Evolutionary conservation across 1,140 invertebrate species (phyloP), one percentile per base, ranked within the genome.

Genomic region (Chironomus striatipennis): DNA sequence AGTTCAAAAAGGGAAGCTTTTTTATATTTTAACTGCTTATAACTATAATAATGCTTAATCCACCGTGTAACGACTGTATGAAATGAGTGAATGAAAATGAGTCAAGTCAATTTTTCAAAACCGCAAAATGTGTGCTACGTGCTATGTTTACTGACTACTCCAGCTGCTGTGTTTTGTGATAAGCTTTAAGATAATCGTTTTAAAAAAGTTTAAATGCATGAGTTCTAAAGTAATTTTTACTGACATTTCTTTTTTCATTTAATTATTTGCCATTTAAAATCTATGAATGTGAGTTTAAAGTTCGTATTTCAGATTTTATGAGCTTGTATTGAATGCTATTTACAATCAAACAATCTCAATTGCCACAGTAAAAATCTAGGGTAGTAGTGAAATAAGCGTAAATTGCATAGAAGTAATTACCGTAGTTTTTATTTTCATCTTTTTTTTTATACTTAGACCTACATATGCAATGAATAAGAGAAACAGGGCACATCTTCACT

Each of bases 11-110:
- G 65, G 18, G 65, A 9, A 6, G 10, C n/a, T 57, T 57, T 57
- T n/a, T 70, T 20, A 10, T 17, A 4, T 70, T 70, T 70, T 70
- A 70, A 21, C 65, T 20, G 65, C 65, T 70, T 70, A 20, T 21
- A 18, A 70, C 65, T 70, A 70, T 70, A 70, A 70, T 70, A 70
- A 70, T 70, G 65, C 18, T 70, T 70, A 70, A 70, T 70, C 65
- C 20, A 18, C 20, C 65, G 65, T 70, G 65, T 70, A 70, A 70
- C 65, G 20, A 57, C 12, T 57, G n/a, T 57, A 57, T 57, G 47
- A 34, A 34, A 34, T 34, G 24, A 34, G 24, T 34, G 24, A 57
- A 57, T 57, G 47, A 57, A 57, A 57, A 57, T 57, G 47, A 57
- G 47, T 57, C 47, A 57, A 57, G 47, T 57, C 47, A 57, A 57